Evolutionary conservation across 2,797 vertebrate species (phyloP).

Genomic region (Anabas testudineus): DNA sequence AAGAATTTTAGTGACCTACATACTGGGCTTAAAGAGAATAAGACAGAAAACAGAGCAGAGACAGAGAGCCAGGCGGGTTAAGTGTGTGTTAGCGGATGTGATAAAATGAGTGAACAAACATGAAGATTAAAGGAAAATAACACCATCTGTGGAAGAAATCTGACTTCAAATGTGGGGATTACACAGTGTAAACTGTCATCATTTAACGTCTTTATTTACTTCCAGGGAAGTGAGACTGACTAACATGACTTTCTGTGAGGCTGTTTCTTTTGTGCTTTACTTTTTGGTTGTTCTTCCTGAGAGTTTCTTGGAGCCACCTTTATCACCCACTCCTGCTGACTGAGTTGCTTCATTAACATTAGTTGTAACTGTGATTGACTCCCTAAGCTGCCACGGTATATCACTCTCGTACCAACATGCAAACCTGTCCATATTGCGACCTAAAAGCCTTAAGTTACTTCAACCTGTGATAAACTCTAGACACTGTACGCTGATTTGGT

Average conservation of each 20-base stretch:
- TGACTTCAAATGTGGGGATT: not conserved
- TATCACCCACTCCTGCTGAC: too few species aligned
- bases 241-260: rapidly evolving
- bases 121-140: constrained; percentile 5
- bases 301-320: too few species aligned
- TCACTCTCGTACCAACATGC: not conserved
- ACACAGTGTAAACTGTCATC: not conserved
- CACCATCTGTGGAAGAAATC: constrained; percentile 5
- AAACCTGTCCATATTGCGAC: not conserved
- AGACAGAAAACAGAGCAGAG: not conserved
- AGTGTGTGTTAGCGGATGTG: constrained; percentile 10
- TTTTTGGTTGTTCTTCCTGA: too few species aligned
- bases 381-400: not conserved
- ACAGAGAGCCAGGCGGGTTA: constrained; percentile 2
- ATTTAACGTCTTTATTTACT: not conserved
- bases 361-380: not conserved
- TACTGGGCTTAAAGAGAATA: constrained; percentile 11
- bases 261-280: too few species aligned
- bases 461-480: not conserved
- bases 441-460: not conserved
- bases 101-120: not conserved
- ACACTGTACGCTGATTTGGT: not conserved
- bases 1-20: constrained; percentile 34
- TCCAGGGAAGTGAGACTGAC: not conserved
- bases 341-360: too few species aligned